A percentile compares a stretch with the other conserved stretches of the same genome.
These are phyloP conservation scores for Crotalus tigris DNA, from an alignment of 2,113 vertebrate species.

Conservation along the genomic window DNA sequence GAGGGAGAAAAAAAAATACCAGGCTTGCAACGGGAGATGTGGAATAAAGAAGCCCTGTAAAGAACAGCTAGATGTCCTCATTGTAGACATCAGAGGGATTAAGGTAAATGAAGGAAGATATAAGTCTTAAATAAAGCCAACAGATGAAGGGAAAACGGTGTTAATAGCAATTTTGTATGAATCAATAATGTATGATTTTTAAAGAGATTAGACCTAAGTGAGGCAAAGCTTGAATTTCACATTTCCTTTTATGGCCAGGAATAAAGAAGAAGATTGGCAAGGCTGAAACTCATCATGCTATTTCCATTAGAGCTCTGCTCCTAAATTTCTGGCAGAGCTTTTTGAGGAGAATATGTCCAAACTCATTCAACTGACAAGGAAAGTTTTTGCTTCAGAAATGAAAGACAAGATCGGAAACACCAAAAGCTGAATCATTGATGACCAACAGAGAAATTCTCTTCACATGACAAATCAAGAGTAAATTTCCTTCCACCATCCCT, in stretches of 20 bases:
- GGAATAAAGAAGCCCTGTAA: not conserved
- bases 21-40: not conserved
- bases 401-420: not conserved
- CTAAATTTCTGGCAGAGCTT: not conserved
- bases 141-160: not conserved
- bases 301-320: not conserved
- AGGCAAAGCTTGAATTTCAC: not conserved
- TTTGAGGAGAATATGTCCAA: not conserved
- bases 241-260: not conserved
- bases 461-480: not conserved
- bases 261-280: not conserved
- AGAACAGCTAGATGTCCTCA: not conserved
- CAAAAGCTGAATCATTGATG: constrained; percentile 6
- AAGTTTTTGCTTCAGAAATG: not conserved
- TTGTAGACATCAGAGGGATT: not conserved
- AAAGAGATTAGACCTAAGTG: not conserved
- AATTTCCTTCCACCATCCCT: not conserved
- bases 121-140: not conserved
- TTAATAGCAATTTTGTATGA: not conserved
- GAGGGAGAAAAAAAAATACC: not conserved
- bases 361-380: not conserved
- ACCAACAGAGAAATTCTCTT: not conserved
- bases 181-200: not conserved
- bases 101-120: not conserved
- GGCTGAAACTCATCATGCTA: not conserved